Conservation (phyloP, 2,113 vertebrate species). For the Microtus oregoni region DNA sequence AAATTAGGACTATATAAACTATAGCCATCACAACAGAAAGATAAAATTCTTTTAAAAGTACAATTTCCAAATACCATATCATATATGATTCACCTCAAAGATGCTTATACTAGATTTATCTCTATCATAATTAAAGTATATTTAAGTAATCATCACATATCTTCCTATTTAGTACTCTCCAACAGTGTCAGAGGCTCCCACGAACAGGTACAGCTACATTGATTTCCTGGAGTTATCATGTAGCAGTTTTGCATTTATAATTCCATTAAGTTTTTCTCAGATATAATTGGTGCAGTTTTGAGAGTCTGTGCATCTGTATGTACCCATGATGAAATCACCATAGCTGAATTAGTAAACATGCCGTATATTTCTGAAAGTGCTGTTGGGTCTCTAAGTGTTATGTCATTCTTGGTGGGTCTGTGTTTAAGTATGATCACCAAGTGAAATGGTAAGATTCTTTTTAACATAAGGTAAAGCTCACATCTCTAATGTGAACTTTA, state of each 20-base stretch:
- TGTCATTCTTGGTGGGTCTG: too few relatives aligned
- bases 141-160: background rate
- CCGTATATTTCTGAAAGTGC: background rate
- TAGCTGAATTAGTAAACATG: background rate
- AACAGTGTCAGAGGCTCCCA: background rate
- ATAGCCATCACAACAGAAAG: background rate
- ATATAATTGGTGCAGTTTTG: background rate
- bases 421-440: too few relatives aligned
- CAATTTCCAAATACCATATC: background rate
- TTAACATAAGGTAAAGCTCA: background rate
- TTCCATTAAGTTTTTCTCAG: background rate
- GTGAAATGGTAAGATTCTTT: background rate
- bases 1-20: background rate
- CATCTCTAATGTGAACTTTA: background rate
- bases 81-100: background rate
- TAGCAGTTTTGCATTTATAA: too few relatives aligned
- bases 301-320: background rate
- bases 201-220: background rate
- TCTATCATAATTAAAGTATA: background rate
- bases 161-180: background rate
- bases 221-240: background rate
- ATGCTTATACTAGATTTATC: background rate
- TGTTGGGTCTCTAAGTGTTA: too few relatives aligned
- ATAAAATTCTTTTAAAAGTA: background rate
- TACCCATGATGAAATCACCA: background rate